Conservation (phyloP, 1,140 invertebrate genomes). For the Conus ventricosus region DNA sequence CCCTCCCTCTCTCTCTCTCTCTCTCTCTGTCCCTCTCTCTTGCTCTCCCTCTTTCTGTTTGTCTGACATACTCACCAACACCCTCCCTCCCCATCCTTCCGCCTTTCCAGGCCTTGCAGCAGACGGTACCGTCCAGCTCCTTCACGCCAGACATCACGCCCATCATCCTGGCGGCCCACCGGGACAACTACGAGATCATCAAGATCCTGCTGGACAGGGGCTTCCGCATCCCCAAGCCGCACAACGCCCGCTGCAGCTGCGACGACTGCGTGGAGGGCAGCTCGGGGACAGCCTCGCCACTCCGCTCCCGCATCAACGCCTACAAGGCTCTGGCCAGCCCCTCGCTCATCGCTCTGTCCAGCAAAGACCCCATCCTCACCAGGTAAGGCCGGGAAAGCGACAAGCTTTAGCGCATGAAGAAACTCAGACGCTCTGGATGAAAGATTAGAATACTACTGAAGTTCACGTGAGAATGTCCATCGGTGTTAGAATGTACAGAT, state of each 20-base stretch:
- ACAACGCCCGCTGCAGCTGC: slow-evolving; percentile 73
- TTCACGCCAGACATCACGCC: slow-evolving; percentile 98
- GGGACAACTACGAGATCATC: slow-evolving; percentile 99
- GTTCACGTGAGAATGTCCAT: no score
- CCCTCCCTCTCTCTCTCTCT: neutral
- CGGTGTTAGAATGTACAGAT: no score
- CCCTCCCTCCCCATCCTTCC: neutral
- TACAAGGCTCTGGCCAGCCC: slow-evolving; percentile 94
- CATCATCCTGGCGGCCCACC: slow-evolving; percentile 94
- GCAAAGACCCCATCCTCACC: slow-evolving; percentile 97
- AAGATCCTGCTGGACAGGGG: slow-evolving; percentile 92
- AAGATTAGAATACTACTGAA: no score
- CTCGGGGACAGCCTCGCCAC: slow-evolving; percentile 86
- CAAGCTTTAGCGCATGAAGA: no score
- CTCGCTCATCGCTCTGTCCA: slow-evolving; percentile 88
- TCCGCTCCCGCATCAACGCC: slow-evolving; percentile 93
- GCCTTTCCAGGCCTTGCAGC: slow-evolving; percentile 55
- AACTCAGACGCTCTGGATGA: no score
- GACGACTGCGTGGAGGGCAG: slow-evolving; percentile 77
- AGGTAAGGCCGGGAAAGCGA: slow-evolving; percentile 64
- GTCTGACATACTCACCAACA: no score
- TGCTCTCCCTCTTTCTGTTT: no score
- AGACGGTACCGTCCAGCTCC: slow-evolving; percentile 66
- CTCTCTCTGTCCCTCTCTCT: no score
- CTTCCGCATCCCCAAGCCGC: slow-evolving; percentile 73